Evolutionary conservation across 2,888 invertebrate species (phyloP).

Genomic region (Himalopsyche kuldschensis): DNA sequence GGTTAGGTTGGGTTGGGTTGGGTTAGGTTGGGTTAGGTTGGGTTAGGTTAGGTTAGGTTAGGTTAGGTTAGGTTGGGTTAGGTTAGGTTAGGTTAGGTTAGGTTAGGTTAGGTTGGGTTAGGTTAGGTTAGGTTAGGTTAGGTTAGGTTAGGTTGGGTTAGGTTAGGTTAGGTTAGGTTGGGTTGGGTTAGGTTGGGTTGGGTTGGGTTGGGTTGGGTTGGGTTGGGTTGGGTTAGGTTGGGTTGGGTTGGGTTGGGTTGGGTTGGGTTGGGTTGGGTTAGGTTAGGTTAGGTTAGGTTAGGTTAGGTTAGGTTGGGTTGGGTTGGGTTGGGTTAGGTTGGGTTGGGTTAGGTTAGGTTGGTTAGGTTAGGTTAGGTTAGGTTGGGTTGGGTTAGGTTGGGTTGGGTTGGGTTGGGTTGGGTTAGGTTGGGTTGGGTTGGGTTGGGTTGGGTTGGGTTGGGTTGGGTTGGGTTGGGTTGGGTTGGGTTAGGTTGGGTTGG

Average conservation of each 20-base stretch:
- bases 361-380: conserved; percentile 38
- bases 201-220: conserved; percentile 42
- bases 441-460: conserved; percentile 21
- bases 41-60: conserved; percentile 42
- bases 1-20: no score
- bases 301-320: conserved; percentile 41
- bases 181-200: conserved; percentile 41
- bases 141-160: conserved; percentile 43
- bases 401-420: conserved; percentile 40
- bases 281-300: conserved; percentile 41
- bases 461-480: conserved; percentile 33
- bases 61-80: conserved; percentile 40
- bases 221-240: conserved; percentile 42
- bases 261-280: conserved; percentile 40
- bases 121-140: conserved; percentile 43
- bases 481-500: conserved; percentile 28
- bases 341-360: conserved; percentile 37
- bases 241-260: conserved; percentile 40
- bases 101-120: conserved; percentile 39
- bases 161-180: conserved; percentile 42
- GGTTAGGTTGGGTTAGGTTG: conserved; percentile 41
- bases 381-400: conserved; percentile 41
- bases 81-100: conserved; percentile 40
- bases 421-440: conserved; percentile 1
- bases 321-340: conserved; percentile 38